Base-by-base conservation (phyloP, 2,113 vertebrate genomes). In the Coturnix japonica region DNA sequence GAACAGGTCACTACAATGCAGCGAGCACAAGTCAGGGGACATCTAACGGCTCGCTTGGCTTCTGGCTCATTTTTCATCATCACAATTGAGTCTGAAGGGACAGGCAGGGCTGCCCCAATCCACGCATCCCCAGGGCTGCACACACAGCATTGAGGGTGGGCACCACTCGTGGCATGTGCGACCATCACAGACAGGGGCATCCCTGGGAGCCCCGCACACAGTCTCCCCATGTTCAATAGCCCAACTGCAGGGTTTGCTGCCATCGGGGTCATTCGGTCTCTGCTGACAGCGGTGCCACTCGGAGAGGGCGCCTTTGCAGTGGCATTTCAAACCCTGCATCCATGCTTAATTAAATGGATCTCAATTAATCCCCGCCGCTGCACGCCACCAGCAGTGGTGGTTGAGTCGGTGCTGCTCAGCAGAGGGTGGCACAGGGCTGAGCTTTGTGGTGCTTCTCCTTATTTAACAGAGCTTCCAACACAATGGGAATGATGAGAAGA, bases 1-100 rank as follows among this genome's bases (percentile, higher is more conserved):
- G n/a, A 61, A 11, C 9, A 13, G 81, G 81, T 80, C 87, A 85
- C 80, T 49, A 89, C 90, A 90, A 75, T 57, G 87, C 91, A 69
- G 87, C 20, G 76, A 91, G 71, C 81, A 22, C 69, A 26, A 28
- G 59, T 67, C 65, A 51, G 17, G 88, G 88, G 65, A 80, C 79
- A 19, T 51, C 82, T 73, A 77, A 65, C 31, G 88, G 65, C 63
- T 60, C 18, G 49, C 53, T 87, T 14, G 76, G 89, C 85, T 89
- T 92, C 81, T 73, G 54, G 75, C 30, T 88, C 63, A 79, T 70
- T 41, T 51, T 72, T 89, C 44, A 57, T 90, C 54, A 46, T 18
- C 43, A 14, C 63, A 9, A 51, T 60, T 30, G 57, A 65, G 63
- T 53, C 1, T 75, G 61, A 59, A 76, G 35, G 31, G 1, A 60